Conservation (phyloP, 2,113 vertebrate species). For the Tenrec ecaudatus region DNA sequence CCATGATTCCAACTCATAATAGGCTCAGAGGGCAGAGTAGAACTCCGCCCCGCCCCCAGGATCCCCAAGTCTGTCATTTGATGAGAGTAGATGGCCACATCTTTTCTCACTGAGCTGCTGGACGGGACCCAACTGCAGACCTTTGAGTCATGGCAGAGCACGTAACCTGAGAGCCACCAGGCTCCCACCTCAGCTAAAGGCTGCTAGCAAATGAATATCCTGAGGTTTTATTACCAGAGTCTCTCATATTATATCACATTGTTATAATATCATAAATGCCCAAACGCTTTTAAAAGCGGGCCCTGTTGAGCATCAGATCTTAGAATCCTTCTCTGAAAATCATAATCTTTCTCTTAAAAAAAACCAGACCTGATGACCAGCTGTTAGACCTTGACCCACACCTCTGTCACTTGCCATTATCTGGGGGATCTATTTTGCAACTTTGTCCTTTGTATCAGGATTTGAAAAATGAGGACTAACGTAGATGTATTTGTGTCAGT, state of each 20-base stretch:
- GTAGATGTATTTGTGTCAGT: background rate
- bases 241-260: background rate
- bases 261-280: background rate
- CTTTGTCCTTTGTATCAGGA: background rate
- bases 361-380: background rate
- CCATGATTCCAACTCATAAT: background rate
- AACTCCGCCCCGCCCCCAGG: too few species aligned
- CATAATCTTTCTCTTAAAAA: background rate
- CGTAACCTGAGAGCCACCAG: background rate
- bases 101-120: too few species aligned
- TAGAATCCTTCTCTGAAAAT: slow-evolving; percentile 9
- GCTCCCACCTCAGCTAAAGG: background rate
- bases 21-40: too few species aligned
- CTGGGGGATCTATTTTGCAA: background rate
- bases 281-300: background rate
- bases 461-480: background rate
- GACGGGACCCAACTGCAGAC: background rate
- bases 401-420: background rate
- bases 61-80: too few species aligned
- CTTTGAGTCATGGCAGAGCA: background rate
- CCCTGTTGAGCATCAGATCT: background rate
- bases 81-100: too few species aligned
- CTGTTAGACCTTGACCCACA: background rate
- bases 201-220: background rate
- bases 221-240: background rate